Evolutionary conservation across 2,113 vertebrate genomes (phyloP).

Genomic region (Chionomys nivalis): DNA sequence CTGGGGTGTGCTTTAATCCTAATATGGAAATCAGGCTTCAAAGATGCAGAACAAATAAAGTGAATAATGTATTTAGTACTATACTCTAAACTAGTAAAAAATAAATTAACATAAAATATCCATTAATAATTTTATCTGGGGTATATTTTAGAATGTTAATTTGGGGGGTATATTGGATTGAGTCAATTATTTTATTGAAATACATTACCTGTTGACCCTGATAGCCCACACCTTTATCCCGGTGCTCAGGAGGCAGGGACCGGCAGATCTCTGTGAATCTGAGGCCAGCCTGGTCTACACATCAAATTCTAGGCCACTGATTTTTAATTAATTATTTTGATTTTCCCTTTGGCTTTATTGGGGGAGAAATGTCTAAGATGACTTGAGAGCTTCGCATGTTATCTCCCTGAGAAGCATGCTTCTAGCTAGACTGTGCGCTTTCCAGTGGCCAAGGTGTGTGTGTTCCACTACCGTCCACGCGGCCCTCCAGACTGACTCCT

Average conservation of each 20-base stretch:
- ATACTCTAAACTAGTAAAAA: background rate
- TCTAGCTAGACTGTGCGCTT: background rate
- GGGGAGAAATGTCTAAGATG: background rate
- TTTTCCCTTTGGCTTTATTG: background rate
- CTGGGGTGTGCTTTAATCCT: background rate
- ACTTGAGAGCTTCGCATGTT: background rate
- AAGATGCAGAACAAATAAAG: background rate
- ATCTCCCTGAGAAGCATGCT: background rate
- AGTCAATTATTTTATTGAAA: background rate
- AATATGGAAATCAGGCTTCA: background rate
- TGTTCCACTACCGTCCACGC: background rate
- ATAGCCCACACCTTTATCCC: background rate
- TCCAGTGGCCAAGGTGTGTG: background rate
- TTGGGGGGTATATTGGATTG: background rate
- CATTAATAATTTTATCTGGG: constrained; percentile 10
- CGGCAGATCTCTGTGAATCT: background rate
- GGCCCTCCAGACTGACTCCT: background rate
- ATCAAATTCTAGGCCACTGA: background rate
- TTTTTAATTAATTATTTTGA: background rate
- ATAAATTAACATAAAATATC: background rate
- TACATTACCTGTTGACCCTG: background rate
- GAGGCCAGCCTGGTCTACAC: background rate
- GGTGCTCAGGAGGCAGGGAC: background rate
- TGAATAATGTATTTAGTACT: background rate
- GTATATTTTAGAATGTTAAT: constrained; percentile 1